phyloP scores from a whole-genome alignment of 1,140 invertebrate genomes.

The Rhagoletis zephyria region DNA sequence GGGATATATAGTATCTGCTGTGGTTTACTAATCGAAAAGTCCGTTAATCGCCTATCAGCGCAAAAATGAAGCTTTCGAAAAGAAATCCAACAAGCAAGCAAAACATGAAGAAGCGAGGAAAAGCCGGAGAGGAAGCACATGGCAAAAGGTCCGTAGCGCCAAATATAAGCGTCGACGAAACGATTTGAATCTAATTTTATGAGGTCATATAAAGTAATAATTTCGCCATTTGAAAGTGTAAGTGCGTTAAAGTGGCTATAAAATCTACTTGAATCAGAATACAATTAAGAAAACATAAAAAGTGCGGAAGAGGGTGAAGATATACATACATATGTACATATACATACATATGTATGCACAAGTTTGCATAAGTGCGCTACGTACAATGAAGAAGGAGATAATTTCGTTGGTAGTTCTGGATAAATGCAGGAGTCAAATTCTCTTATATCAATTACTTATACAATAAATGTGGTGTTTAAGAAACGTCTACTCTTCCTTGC shows the following conservation, averaged over 20 bases:
- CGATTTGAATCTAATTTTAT: conserved; percentile 73
- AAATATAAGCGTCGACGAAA: conserved; percentile 68
- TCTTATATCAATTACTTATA: too few relatives aligned
- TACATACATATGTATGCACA: conserved; percentile 5
- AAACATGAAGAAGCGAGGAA: not conserved
- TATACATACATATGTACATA: not conserved
- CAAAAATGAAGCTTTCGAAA: not conserved
- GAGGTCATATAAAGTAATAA: conserved; percentile 73
- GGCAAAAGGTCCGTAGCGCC: not conserved
- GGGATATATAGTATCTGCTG: too few relatives aligned
- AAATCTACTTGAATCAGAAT: not conserved
- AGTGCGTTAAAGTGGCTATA: conserved; percentile 15
- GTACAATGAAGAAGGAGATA: not conserved
- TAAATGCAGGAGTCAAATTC: too few relatives aligned
- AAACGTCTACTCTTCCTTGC: not conserved
- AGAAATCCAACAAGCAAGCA: conserved; percentile 31
- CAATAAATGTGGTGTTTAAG: too few relatives aligned
- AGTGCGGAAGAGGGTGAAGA: too few relatives aligned
- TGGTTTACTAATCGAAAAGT: too few relatives aligned
- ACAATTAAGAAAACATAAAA: not conserved
- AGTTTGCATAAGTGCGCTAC: too few relatives aligned
- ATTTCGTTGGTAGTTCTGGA: too few relatives aligned
- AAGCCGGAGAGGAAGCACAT: not conserved
- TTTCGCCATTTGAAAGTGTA: conserved; percentile 65
- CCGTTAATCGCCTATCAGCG: too few relatives aligned